These are phyloP conservation scores for Parasteatoda tepidariorum DNA, from an alignment of 1,140 invertebrate species.

Conservation along the genomic window DNA sequence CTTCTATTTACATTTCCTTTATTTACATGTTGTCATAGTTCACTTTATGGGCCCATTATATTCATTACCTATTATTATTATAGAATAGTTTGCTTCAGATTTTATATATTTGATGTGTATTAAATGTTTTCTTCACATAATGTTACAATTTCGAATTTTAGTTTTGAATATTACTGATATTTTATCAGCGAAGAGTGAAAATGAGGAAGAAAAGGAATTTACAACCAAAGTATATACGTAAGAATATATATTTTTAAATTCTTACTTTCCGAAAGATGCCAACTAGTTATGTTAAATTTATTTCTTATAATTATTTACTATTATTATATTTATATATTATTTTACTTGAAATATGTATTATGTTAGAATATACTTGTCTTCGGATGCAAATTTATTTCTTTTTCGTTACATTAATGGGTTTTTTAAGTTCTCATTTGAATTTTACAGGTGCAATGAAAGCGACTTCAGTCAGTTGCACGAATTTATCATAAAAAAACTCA, in stretches of 20 bases:
- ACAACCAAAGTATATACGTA: slow-evolving; percentile 64
- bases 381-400: too few relatives aligned
- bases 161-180: slow-evolving; percentile 63
- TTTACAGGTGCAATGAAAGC: slow-evolving; percentile 78
- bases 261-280: neutral
- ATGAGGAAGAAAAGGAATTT: slow-evolving; percentile 63
- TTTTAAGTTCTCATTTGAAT: neutral
- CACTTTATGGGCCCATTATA: too few relatives aligned
- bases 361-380: too few relatives aligned
- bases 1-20: neutral
- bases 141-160: slow-evolving; percentile 22
- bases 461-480: slow-evolving; percentile 91
- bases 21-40: too few relatives aligned
- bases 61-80: too few relatives aligned
- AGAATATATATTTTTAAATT: slow-evolving; percentile 31
- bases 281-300: neutral
- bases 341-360: too few relatives aligned
- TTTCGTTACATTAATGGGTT: too few relatives aligned
- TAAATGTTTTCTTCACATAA: too few relatives aligned
- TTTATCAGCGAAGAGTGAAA: slow-evolving; percentile 56
- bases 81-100: too few relatives aligned
- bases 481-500: slow-evolving; percentile 84
- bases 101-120: too few relatives aligned
- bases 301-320: neutral
- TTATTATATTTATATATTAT: too few relatives aligned